Evolutionary conservation across 2,113 vertebrate species (phyloP), one percentile per base, ranked within the genome.

Genomic region (Cercopithecus mona): DNA sequence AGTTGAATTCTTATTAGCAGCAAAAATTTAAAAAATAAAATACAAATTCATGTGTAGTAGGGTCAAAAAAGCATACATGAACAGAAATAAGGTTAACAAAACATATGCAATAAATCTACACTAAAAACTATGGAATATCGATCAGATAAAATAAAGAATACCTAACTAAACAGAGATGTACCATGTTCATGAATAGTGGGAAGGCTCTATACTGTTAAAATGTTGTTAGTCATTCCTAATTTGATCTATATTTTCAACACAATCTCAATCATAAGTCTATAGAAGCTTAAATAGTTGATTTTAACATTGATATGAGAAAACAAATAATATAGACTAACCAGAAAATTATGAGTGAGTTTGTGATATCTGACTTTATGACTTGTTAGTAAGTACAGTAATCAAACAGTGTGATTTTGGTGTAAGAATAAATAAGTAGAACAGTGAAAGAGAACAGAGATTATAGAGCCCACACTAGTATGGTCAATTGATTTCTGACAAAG

Each of bases 1-100:
- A 85, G 12, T 5, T 73, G 66, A 10, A 76, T 72, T 80, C 75
- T 25, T 75, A 30, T 43, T 40, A 59, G n/a, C 59, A 93, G 27
- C 6, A 30, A 93, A 82, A 78, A 79, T 16, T 57, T 25, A 48
- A 48, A 79, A 93, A 81, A 43, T 68, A 48, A 84, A 72, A 78
- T 73, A 0, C 83, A 66, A 78, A 16, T 27, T 66, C 45, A 35
- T 4, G 32, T 72, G 6, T 40, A 38, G 55, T 50, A 78, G 14
- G 45, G 13, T 55, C 35, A n/a, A 20, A 80, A 73, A 68, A 25
- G 10, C 83, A 23, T 40, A 43, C 85, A 59, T 6, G 35, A 79
- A 23, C 86, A 94, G 70, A 95, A 83, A 59, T 32, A 30, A 88
- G 68, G 30, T 27, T 70, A 70, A 68, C 17, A 55, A 48, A 84